Evolutionary conservation across 2,113 vertebrate genomes (phyloP), one percentile per base, ranked within the genome.

Genomic region (Rhinogobius similis): DNA sequence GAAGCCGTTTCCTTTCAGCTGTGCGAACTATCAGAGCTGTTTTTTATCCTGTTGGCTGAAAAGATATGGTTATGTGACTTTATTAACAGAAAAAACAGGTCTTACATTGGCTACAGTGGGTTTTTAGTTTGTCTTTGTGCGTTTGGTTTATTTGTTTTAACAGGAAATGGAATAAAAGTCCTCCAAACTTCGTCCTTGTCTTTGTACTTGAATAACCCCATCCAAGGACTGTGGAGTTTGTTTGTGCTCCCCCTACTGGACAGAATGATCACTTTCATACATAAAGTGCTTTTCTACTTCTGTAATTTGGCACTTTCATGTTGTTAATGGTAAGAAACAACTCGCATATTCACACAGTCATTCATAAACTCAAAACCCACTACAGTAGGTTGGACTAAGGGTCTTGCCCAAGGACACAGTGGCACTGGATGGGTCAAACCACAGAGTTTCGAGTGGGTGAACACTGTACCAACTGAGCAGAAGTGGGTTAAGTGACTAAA

Each of bases 1-100:
- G 75, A 80, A 72, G 38, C 21, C 0, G 52, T 32, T 70, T 73
- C 55, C 65, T 71, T 65, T 66, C 41, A 67, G 68, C 36, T 50
- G 44, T 41, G 63, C 16, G 21, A 38, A 61, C 58, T 61, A 32
- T 4, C 5, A 23, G 24, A 41, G 4, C n/a, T 21, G 32, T 6
- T 48, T 39, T n/a, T 27, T 14, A 1, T 36, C 12, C 32, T 27
- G 48, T 16, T 18, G 4, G 38, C 43, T 38, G 23, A 10, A 46
- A 43, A 43, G 12, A 43, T 43, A 13, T 18, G 43, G 43, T 44
- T 44, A 4, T 5, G 16, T 46, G 44, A 18, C 18, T 46, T 46
- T 46, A 46, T 20, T 3, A 36, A 36, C 8, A 8, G n/a, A n/a
- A n/a, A n/a, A n/a, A n/a, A n/a, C n/a, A n/a, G n/a, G n/a, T n/a